Conservation (phyloP, 1,140 invertebrate species). For the Aphelinus certus region DNA sequence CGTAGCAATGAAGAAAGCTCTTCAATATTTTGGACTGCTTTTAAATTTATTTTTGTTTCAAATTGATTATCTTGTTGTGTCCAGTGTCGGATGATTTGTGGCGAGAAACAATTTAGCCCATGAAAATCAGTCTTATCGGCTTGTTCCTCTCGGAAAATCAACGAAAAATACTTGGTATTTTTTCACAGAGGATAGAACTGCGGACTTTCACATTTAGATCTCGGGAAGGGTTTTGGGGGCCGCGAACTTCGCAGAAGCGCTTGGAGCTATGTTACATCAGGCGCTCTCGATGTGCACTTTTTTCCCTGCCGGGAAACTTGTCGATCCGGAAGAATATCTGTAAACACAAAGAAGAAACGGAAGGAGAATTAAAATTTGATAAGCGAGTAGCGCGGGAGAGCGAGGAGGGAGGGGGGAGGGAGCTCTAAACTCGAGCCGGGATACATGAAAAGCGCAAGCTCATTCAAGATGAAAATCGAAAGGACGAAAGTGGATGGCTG, state of each 20-base stretch:
- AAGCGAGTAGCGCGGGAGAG: no score
- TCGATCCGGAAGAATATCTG: conserved; percentile 63
- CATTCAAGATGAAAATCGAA: no score
- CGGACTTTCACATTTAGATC: conserved; percentile 59
- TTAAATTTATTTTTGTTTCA: conserved; percentile 7
- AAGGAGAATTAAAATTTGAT: conserved; percentile 9
- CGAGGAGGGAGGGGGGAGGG: no score
- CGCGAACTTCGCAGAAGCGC: conserved; percentile 53
- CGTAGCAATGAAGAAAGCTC: background rate
- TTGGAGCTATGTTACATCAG: conserved; percentile 62
- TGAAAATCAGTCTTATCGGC: conserved; percentile 63
- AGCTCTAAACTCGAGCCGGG: no score
- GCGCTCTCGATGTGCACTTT: conserved; percentile 61
- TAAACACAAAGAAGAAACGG: conserved; percentile 37
- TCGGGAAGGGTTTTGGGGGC: conserved; percentile 48
- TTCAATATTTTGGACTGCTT: background rate
- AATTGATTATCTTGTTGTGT: background rate
- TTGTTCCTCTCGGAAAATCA: conserved; percentile 55
- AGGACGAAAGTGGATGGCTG: no score
- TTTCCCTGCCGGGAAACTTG: conserved; percentile 53
- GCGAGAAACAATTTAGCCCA: conserved; percentile 59
- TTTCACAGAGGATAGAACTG: conserved; percentile 64
- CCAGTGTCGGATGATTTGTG: conserved; percentile 43
- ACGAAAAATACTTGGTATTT: conserved; percentile 57
- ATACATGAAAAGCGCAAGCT: no score